Evolutionary conservation across 1,140 invertebrate species (phyloP).

Genomic region (Papilio dardanus): DNA sequence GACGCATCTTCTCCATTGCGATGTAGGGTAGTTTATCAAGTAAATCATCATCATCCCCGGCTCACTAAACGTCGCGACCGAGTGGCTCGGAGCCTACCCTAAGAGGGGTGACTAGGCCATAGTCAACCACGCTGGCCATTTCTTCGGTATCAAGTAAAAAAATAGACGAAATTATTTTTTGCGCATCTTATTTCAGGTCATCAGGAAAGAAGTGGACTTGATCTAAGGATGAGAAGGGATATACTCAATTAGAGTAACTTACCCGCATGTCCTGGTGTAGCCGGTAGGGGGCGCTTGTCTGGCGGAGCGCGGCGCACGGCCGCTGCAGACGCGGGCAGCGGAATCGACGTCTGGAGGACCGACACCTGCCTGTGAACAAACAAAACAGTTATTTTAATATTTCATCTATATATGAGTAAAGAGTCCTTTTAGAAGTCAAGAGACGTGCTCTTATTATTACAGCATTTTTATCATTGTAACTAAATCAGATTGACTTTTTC

Average conservation of each 20-base stretch:
- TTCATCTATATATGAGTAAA: no score
- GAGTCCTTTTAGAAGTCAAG: background rate
- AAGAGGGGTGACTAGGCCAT: no score
- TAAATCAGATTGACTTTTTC: background rate
- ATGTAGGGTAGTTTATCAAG: no score
- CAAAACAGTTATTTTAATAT: slow-evolving; percentile 6
- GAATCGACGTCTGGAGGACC: slow-evolving; percentile 86
- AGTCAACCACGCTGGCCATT: no score
- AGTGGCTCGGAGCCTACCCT: no score
- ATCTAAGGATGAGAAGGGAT: background rate
- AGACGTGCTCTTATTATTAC: background rate
- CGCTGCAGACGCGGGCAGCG: slow-evolving; percentile 87
- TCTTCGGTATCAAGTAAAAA: no score
- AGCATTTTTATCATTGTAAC: background rate
- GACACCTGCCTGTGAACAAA: slow-evolving; percentile 72
- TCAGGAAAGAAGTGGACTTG: no score
- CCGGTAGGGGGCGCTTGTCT: slow-evolving; percentile 88
- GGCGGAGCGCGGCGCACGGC: slow-evolving; percentile 88
- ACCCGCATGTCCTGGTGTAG: slow-evolving; percentile 84
- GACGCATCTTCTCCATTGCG: no score
- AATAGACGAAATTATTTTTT: no score
- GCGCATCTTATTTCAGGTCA: no score
- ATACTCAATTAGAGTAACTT: slow-evolving; percentile 27
- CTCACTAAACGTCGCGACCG: no score
- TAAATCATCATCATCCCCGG: no score